These are phyloP conservation scores for Lordiphosa andalusiaca DNA, from an alignment of 2,888 invertebrate species.

Conservation along the genomic window DNA sequence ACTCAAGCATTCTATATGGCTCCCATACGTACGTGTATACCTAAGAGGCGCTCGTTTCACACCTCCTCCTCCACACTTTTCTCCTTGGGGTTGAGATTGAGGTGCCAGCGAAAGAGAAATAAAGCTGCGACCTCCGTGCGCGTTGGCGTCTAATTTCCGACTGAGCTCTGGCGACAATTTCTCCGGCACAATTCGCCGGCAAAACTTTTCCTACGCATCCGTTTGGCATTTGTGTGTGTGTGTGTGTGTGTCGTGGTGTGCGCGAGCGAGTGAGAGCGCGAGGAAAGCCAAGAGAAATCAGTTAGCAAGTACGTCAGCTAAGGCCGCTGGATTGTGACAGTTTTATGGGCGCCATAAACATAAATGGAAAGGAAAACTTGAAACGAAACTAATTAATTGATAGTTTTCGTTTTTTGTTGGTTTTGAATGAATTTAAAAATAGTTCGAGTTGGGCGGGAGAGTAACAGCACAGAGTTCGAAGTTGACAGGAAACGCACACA, in stretches of 20 bases:
- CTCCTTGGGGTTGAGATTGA: constrained; percentile 20
- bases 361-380: too few relatives aligned
- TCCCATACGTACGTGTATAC: constrained; percentile 32
- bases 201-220: constrained; percentile 38
- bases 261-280: not conserved
- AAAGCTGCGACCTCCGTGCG: constrained; percentile 49
- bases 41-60: constrained; percentile 24
- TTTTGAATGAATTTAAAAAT: too few relatives aligned
- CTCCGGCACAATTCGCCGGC: constrained; percentile 57
- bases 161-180: constrained; percentile 64
- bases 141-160: constrained; percentile 68
- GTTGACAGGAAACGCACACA: too few relatives aligned
- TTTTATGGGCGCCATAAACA: too few relatives aligned
- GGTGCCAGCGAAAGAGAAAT: constrained; percentile 20
- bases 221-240: constrained; percentile 22
- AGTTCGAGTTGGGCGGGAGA: too few relatives aligned
- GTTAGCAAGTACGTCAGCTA: too few relatives aligned
- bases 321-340: too few relatives aligned
- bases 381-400: too few relatives aligned
- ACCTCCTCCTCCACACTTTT: constrained; percentile 37
- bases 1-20: constrained; percentile 9
- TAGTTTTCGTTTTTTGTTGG: too few relatives aligned
- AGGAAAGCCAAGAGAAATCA: not conserved
- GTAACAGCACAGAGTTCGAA: too few relatives aligned
- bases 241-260: constrained; percentile 10